Percentiles rank a stretch among this genome's conserved stretches.
Evolutionary conservation across 2,888 invertebrate genomes (phyloP).

Genomic region (Oegoconia quadripuncta): DNA sequence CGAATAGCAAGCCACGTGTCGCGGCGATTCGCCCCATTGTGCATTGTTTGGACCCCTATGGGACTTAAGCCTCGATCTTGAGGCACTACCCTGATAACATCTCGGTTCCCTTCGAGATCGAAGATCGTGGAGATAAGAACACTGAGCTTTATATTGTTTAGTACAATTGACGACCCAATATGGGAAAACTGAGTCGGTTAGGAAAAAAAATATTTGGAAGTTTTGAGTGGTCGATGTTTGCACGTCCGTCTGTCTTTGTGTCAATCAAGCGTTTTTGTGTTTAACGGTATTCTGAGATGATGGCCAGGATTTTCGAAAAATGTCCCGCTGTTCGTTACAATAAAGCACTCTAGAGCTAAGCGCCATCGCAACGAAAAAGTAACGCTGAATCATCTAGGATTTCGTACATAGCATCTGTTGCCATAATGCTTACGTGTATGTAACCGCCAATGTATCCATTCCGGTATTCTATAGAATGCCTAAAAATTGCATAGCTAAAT

Average conservation of each 20-base stretch:
- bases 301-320: constrained; percentile 20
- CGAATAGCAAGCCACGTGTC: constrained; percentile 57
- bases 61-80: constrained; percentile 39
- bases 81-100: constrained; percentile 54
- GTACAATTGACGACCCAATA: constrained; percentile 36
- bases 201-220: constrained; percentile 6
- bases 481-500: no score
- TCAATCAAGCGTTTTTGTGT: constrained; percentile 42
- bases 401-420: no score
- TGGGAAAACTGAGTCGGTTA: constrained; percentile 44
- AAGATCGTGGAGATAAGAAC: constrained; percentile 55
- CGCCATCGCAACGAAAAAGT: constrained; percentile 6
- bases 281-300: constrained; percentile 39
- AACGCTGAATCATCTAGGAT: constrained; percentile 11
- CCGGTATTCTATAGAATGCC: no score
- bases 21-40: constrained; percentile 48
- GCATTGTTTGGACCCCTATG: constrained; percentile 54
- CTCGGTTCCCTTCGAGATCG: constrained; percentile 40
- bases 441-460: no score
- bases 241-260: constrained; percentile 21
- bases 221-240: constrained; percentile 9
- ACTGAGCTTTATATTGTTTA: constrained; percentile 43
- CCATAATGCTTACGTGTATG: no score
- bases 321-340: constrained; percentile 24
- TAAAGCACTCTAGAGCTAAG: constrained; percentile 23